Conservation (phyloP, 64 coral and sea anemone genomes). For the Cladopsammia gracilis region DNA sequence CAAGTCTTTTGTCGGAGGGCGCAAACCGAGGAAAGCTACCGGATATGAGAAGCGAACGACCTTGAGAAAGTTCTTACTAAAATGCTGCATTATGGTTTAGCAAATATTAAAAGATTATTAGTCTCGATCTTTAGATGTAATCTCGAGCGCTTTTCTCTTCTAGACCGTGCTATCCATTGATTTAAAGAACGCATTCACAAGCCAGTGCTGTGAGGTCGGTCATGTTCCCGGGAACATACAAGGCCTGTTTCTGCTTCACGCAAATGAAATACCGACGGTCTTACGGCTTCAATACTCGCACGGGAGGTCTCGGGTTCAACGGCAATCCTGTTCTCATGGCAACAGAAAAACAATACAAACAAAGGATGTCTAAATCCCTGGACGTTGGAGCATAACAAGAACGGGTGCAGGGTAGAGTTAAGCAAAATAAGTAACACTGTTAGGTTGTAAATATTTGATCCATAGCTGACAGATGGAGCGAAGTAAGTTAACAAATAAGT, state of each 20-base stretch:
- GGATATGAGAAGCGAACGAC: too few species aligned
- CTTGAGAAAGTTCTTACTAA: too few species aligned
- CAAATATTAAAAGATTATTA: too few species aligned
- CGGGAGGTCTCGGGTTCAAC: background rate
- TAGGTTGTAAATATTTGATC: constrained; percentile 56
- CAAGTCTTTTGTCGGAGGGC: too few species aligned
- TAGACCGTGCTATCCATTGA: too few species aligned
- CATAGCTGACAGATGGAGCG: constrained; percentile 32
- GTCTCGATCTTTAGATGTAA: too few species aligned
- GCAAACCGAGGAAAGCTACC: too few species aligned
- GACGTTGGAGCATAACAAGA: constrained; percentile 55
- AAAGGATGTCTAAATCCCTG: constrained; percentile 38
- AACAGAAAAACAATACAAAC: constrained; percentile 6
- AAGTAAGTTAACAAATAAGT: constrained; percentile 53
- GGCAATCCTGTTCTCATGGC: background rate
- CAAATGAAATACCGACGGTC: background rate
- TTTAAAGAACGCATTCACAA: too few species aligned
- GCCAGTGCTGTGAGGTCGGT: too few species aligned
- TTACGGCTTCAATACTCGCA: background rate
- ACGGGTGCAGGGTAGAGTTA: constrained; percentile 44
- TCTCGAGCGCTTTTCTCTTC: too few species aligned
- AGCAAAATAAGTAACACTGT: constrained; percentile 68
- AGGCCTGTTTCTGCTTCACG: background rate
- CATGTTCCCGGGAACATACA: background rate
- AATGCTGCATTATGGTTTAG: too few species aligned